These are phyloP conservation scores for Percopsis omiscomaycus DNA, from an alignment of 2,797 vertebrate species.

Conservation along the genomic window DNA sequence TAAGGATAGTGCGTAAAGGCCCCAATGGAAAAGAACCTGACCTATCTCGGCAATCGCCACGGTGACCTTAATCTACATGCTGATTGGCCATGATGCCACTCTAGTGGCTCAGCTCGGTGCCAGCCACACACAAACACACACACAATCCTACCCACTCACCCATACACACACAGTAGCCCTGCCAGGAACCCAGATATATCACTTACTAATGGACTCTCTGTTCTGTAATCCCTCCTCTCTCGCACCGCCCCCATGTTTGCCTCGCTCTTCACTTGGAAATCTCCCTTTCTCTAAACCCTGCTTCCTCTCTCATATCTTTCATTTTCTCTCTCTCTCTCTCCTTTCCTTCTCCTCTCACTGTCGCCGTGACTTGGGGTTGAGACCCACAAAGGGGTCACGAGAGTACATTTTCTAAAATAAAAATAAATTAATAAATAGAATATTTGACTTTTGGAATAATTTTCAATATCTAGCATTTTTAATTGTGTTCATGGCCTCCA, in stretches of 20 bases:
- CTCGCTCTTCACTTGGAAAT: constrained; percentile 9
- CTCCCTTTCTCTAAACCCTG: constrained; percentile 14
- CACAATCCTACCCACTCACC: constrained; percentile 7
- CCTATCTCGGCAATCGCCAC: constrained; percentile 50
- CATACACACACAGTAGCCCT: constrained; percentile 30
- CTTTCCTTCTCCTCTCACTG: constrained; percentile 18
- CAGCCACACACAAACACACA: constrained; percentile 47
- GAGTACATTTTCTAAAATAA: no score
- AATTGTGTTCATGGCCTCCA: no score
- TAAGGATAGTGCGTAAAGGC: constrained; percentile 1
- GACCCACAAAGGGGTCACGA: not conserved
- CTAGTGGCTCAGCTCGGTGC: constrained; percentile 51
- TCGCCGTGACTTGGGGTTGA: constrained; percentile 21
- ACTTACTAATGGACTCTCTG: constrained; percentile 47
- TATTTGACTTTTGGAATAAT: constrained; percentile 20
- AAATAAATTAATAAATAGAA: not conserved
- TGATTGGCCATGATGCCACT: constrained; percentile 63
- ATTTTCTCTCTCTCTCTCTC: constrained; percentile 12
- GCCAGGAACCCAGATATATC: constrained; percentile 44
- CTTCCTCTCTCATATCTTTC: constrained; percentile 3
- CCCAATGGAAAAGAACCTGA: constrained; percentile 42
- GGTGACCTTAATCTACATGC: constrained; percentile 63
- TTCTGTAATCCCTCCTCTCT: constrained; percentile 26
- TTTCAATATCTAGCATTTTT: constrained; percentile 46
- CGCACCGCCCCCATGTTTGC: not conserved